Conservation (phyloP, 1,140 invertebrate species). For the Drosophila asahinai region DNA sequence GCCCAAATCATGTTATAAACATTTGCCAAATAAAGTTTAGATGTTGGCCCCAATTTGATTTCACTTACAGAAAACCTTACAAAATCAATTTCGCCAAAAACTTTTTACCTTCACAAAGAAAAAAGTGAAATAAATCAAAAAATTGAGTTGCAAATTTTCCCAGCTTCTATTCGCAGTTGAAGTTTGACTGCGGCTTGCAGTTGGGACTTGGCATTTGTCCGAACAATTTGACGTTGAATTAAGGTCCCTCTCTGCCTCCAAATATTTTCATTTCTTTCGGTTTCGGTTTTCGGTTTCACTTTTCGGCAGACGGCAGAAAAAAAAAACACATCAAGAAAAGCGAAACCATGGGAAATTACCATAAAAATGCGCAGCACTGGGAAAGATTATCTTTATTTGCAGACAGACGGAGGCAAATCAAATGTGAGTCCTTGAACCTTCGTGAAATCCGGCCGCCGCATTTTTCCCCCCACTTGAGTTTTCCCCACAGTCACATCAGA, state of each 20-base stretch:
- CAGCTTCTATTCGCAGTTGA: conserved; percentile 23
- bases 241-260: conserved; percentile 21
- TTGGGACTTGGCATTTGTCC: conserved; percentile 30
- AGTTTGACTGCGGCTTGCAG: conserved; percentile 35
- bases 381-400: conserved; percentile 79
- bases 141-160: conserved; percentile 16
- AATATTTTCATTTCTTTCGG: conserved; percentile 47
- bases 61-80: conserved; percentile 11
- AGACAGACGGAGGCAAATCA: conserved; percentile 52
- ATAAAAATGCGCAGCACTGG: conserved; percentile 76
- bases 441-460: too few species aligned
- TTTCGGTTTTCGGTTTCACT: conserved; percentile 29
- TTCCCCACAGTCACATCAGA: conserved; percentile 55
- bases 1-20: background rate
- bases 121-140: background rate
- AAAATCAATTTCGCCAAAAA: conserved; percentile 39
- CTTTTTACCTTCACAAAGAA: conserved; percentile 7
- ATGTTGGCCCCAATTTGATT: conserved; percentile 10
- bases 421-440: conserved; percentile 73
- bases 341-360: conserved; percentile 62
- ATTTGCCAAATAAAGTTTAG: conserved; percentile 7
- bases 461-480: conserved; percentile 26
- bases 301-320: conserved; percentile 15
- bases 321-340: conserved; percentile 8
- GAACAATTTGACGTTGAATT: conserved; percentile 61